Percentiles rank a stretch among this genome's conserved stretches.
Conservation (phyloP, 2,113 vertebrate species). For the Edolisoma coerulescens region DNA sequence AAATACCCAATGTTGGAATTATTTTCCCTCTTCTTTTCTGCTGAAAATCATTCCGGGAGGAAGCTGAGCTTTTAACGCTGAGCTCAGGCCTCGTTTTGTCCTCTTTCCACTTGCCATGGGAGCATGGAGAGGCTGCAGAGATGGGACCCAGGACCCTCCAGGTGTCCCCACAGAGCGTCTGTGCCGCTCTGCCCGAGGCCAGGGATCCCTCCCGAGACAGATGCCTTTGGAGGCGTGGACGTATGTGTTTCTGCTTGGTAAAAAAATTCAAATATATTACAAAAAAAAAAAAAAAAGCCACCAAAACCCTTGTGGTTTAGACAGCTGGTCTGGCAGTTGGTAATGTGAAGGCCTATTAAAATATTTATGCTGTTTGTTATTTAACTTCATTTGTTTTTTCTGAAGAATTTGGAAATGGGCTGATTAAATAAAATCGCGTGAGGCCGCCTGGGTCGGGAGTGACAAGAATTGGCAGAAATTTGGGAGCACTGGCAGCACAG, state of each 20-base stretch:
- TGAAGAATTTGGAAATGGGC: background rate
- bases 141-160: background rate
- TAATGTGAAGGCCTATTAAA: constrained; percentile 48
- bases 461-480: constrained; percentile 27
- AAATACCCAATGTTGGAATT: background rate
- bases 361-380: constrained; percentile 61
- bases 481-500: background rate
- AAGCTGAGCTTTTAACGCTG: background rate
- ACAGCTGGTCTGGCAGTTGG: constrained; percentile 63
- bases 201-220: background rate
- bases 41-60: background rate
- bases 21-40: background rate
- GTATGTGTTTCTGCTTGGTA: background rate
- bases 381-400: constrained; percentile 22
- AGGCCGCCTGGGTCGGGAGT: background rate
- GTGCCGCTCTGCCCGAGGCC: rapidly evolving
- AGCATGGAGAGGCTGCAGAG: rapidly evolving
- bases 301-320: background rate
- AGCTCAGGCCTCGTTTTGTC: background rate
- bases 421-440: background rate
- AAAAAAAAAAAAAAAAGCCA: background rate
- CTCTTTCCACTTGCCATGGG: rapidly evolving
- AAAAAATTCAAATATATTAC: background rate
- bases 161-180: rapidly evolving
- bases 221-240: background rate